phyloP scores from a whole-genome alignment of 1,140 invertebrate genomes.

The Medauroidea extradentata region DNA sequence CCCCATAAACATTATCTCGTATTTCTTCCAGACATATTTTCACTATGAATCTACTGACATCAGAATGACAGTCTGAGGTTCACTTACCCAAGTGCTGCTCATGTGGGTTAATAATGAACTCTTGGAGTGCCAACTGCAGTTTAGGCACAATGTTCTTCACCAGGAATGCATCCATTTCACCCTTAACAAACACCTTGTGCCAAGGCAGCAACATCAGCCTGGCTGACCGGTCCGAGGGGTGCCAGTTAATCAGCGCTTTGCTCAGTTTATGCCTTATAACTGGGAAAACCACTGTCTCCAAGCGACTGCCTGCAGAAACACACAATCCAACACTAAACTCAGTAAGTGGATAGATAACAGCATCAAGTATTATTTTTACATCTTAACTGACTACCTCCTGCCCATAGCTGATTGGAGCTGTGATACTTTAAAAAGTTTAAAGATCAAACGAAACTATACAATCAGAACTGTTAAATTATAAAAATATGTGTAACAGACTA shows the following conservation, averaged over 20 bases:
- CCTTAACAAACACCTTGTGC: slow-evolving; percentile 76
- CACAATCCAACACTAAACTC: not conserved
- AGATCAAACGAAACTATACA: too few relatives aligned
- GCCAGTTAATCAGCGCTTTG: slow-evolving; percentile 83
- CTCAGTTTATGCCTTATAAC: slow-evolving; percentile 88
- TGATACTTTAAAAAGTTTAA: too few relatives aligned
- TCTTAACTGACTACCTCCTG: too few relatives aligned
- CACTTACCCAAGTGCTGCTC: slow-evolving; percentile 66
- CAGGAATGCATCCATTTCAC: slow-evolving; percentile 80
- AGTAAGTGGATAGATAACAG: too few relatives aligned
- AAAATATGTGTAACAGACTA: too few relatives aligned
- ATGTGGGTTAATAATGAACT: slow-evolving; percentile 81
- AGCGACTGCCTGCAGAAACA: slow-evolving; percentile 44
- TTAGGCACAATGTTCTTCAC: slow-evolving; percentile 90
- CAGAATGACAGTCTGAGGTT: not conserved
- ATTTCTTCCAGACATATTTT: too few relatives aligned
- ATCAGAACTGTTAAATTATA: too few relatives aligned
- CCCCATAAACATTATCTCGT: too few relatives aligned
- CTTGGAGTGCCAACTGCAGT: slow-evolving; percentile 65
- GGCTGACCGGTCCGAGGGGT: slow-evolving; percentile 88
- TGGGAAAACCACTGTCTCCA: slow-evolving; percentile 84
- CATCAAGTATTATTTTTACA: too few relatives aligned
- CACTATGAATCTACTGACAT: too few relatives aligned
- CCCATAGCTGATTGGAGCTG: too few relatives aligned
- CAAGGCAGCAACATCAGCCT: slow-evolving; percentile 90